Conservation (phyloP, 1,140 invertebrate species). For the Plodia interpunctella region DNA sequence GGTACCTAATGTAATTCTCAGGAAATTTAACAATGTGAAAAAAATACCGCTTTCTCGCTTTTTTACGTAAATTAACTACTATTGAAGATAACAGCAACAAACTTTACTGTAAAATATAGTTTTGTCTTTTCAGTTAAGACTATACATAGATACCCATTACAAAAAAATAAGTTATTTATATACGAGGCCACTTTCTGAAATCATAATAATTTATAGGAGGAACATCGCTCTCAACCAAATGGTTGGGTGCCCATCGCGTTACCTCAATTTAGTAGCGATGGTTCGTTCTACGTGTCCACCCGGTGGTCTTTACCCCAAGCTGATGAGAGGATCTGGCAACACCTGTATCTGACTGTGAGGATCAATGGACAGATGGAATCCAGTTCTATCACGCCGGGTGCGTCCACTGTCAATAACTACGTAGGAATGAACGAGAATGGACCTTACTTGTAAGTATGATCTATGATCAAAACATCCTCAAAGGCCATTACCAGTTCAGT, state of each 20-base stretch:
- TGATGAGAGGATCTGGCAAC: conserved; percentile 60
- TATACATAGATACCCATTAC: no score
- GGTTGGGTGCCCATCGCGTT: conserved; percentile 66
- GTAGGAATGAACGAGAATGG: conserved; percentile 62
- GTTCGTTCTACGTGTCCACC: conserved; percentile 54
- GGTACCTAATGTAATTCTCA: no score
- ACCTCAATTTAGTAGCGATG: conserved; percentile 54
- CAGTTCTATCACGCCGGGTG: conserved; percentile 58
- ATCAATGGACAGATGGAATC: conserved; percentile 38
- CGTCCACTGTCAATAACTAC: conserved; percentile 65
- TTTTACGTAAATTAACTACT: no score
- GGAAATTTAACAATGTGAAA: no score
- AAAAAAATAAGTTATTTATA: no score
- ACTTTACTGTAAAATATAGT: no score
- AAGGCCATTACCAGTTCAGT: no score
- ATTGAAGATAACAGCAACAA: no score
- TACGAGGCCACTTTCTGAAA: no score
- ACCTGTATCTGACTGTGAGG: conserved; percentile 63
- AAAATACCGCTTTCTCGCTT: no score
- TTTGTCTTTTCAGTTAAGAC: no score
- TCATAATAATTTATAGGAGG: conserved; percentile 36
- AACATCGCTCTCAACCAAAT: conserved; percentile 52
- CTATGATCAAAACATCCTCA: no score
- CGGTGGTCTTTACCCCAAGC: conserved; percentile 52
- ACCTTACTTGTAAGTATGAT: conserved; percentile 7